phyloP scores from a whole-genome alignment of 2,888 invertebrate genomes.

The Ophioninae sp. region DNA sequence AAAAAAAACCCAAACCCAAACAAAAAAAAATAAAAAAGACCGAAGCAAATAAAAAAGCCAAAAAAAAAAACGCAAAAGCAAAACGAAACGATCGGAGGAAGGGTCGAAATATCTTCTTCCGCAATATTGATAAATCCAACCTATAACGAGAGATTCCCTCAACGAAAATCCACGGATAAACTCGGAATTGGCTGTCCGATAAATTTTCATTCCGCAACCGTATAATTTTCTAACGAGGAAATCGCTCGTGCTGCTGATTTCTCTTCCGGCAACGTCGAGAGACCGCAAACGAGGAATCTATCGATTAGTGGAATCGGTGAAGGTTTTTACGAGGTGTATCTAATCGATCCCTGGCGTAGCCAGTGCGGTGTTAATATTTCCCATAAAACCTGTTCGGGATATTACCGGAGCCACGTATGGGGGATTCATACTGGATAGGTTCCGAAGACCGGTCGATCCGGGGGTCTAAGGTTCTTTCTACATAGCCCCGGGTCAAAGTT shows the following conservation, averaged over 20 bases:
- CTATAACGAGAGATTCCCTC: conserved; percentile 21
- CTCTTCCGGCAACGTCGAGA: conserved; percentile 28
- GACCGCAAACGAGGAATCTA: conserved; percentile 60
- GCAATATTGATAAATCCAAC: conserved; percentile 37
- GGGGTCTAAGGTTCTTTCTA: conserved; percentile 61
- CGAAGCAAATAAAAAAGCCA: too few species aligned
- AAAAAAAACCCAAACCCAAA: too few species aligned
- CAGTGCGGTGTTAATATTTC: conserved; percentile 68
- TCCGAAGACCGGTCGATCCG: conserved; percentile 48
- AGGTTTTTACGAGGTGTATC: conserved; percentile 72
- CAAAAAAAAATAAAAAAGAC: too few species aligned
- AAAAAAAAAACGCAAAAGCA: too few species aligned
- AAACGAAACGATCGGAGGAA: conserved; percentile 65
- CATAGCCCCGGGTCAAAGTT: conserved; percentile 68
- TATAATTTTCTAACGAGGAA: conserved; percentile 40
- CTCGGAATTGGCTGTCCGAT: not conserved
- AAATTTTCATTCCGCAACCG: not conserved
- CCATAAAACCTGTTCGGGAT: conserved; percentile 71
- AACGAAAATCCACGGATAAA: conserved; percentile 11
- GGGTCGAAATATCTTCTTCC: conserved; percentile 19
- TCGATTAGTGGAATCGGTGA: conserved; percentile 70
- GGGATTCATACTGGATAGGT: conserved; percentile 19
- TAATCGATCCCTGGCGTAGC: conserved; percentile 68
- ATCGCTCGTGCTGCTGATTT: conserved; percentile 17
- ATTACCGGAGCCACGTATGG: conserved; percentile 32